These are phyloP conservation scores for Epinotia demarniana DNA, from an alignment of 2,888 invertebrate genomes.

Conservation along the genomic window DNA sequence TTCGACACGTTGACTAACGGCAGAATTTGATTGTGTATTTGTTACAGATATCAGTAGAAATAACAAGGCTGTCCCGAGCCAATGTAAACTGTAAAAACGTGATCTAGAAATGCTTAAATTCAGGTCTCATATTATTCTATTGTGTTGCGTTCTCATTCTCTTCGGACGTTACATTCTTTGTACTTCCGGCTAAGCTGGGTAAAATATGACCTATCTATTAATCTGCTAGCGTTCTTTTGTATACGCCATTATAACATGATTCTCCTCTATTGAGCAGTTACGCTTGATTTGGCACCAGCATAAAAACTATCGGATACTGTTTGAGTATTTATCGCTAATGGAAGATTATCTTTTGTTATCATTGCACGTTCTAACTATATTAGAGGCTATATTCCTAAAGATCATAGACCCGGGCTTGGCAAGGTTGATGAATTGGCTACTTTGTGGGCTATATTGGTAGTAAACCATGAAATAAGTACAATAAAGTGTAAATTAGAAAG, in stretches of 20 bases:
- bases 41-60: neutral
- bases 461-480: no score
- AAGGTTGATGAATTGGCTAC: no score
- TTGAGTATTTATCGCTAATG: slow-evolving; percentile 4
- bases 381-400: neutral
- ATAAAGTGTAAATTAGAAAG: no score
- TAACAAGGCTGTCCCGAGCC: neutral
- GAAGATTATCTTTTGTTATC: neutral
- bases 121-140: neutral
- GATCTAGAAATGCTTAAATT: neutral
- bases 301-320: slow-evolving; percentile 15
- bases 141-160: slow-evolving; percentile 12
- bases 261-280: slow-evolving; percentile 25
- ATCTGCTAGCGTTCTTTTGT: slow-evolving; percentile 32
- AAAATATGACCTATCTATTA: slow-evolving; percentile 41
- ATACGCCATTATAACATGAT: slow-evolving; percentile 30
- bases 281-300: slow-evolving; percentile 33
- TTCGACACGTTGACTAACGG: neutral
- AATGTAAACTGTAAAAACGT: neutral
- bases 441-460: no score
- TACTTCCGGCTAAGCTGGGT: slow-evolving; percentile 34
- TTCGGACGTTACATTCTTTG: slow-evolving; percentile 24
- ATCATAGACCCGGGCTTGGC: no score
- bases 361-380: neutral
- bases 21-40: neutral